phyloP scores from a whole-genome alignment of 2,888 invertebrate genomes.

The Leptinotarsa tumamoca region DNA sequence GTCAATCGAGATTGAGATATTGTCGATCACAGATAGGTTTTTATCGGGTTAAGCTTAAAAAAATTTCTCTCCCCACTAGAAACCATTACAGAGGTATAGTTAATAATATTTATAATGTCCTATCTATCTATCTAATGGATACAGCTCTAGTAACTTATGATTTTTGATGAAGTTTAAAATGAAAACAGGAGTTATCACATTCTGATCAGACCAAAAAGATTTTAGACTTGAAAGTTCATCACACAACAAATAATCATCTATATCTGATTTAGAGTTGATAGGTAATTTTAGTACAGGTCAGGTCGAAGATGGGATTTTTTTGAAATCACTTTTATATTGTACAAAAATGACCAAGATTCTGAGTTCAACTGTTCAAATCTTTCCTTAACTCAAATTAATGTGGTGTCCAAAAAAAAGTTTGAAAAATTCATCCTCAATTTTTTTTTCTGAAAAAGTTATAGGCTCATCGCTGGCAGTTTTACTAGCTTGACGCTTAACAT shows the following conservation, averaged over 20 bases:
- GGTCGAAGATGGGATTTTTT: conserved; percentile 23
- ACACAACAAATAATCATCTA: conserved; percentile 38
- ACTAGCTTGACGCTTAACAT: neutral
- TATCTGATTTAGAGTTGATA: conserved; percentile 28
- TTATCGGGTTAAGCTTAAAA: conserved; percentile 33
- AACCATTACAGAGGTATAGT: conserved; percentile 35
- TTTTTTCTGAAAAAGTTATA: conserved; percentile 21
- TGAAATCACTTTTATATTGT: conserved; percentile 31
- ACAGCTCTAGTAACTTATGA: conserved; percentile 49
- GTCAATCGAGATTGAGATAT: conserved; percentile 32
- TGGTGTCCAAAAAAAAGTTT: conserved; percentile 24
- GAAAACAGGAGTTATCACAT: neutral
- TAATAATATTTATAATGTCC: conserved; percentile 29
- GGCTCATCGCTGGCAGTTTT: conserved; percentile 11
- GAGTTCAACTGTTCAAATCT: conserved; percentile 33
- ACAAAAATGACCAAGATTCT: conserved; percentile 34
- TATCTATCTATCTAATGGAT: conserved; percentile 49
- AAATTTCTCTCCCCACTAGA: conserved; percentile 33
- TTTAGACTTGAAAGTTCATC: conserved; percentile 25
- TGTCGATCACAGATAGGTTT: conserved; percentile 35
- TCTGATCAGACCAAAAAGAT: conserved; percentile 26
- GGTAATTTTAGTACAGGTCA: conserved; percentile 25
- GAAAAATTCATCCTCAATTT: conserved; percentile 15
- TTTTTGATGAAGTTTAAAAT: conserved; percentile 27
- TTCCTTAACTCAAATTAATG: conserved; percentile 24